Evolutionary conservation across 2,113 vertebrate genomes (phyloP).

Genomic region (Corythaixoides concolor): DNA sequence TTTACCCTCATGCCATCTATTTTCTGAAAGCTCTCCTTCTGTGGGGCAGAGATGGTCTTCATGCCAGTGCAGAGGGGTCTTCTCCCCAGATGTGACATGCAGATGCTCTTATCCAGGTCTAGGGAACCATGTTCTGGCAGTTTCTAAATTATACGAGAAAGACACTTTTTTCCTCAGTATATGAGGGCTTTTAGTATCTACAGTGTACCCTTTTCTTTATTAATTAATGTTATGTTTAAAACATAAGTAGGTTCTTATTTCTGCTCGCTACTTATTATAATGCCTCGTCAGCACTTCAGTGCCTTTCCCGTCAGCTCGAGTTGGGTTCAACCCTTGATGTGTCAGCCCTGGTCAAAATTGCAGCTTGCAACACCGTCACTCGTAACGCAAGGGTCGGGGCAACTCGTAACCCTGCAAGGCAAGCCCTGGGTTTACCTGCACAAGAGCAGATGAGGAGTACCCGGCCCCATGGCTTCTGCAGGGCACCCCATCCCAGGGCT

Average conservation of each 20-base stretch:
- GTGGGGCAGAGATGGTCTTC: neutral
- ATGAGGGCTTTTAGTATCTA: conserved; percentile 19
- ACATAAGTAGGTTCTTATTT: conserved; percentile 49
- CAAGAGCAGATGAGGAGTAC: accelerated
- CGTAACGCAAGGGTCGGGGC: accelerated
- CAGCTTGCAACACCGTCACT: neutral
- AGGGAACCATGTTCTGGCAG: neutral
- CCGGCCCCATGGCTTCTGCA: neutral
- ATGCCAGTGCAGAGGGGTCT: neutral
- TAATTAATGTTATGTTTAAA: conserved; percentile 68
- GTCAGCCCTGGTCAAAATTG: neutral
- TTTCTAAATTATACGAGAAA: neutral
- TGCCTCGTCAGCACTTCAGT: neutral
- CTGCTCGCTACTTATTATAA: neutral
- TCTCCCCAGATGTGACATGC: neutral
- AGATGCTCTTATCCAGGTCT: neutral
- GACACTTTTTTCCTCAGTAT: neutral
- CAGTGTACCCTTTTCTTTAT: conserved; percentile 45
- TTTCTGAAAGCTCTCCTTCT: neutral
- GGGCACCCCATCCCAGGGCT: accelerated
- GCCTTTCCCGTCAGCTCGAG: neutral
- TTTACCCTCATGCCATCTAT: neutral
- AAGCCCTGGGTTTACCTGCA: neutral
- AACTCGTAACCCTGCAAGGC: accelerated
- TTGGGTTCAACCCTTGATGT: neutral